Evolutionary conservation across 2,113 vertebrate species (phyloP).

Genomic region (Myrmecophaga tridactyla): DNA sequence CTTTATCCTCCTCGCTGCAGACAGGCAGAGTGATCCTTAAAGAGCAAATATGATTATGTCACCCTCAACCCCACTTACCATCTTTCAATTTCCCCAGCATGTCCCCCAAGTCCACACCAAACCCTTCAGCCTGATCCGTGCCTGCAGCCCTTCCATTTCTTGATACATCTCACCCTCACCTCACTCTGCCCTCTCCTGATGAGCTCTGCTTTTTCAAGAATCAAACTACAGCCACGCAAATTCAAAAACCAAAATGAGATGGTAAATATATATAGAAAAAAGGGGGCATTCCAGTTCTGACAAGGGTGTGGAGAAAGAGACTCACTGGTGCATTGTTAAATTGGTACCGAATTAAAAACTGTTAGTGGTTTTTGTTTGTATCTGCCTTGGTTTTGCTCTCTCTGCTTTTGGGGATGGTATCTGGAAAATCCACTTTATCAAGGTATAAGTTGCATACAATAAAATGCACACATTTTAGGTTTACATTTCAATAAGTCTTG

Average conservation of each 20-base stretch:
- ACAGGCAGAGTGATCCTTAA: neutral
- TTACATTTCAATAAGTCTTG: neutral
- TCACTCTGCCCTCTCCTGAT: neutral
- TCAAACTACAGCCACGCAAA: too few relatives aligned
- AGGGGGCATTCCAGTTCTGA: neutral
- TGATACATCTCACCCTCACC: fast-evolving
- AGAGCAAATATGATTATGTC: neutral
- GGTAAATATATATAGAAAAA: neutral
- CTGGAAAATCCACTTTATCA: neutral
- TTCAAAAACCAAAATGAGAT: neutral
- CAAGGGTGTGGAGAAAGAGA: neutral
- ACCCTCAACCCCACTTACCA: too few relatives aligned
- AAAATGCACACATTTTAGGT: neutral
- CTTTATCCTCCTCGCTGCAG: neutral
- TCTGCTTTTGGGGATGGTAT: neutral
- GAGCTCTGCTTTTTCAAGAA: neutral
- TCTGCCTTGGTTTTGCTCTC: neutral
- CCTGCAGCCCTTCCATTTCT: too few relatives aligned
- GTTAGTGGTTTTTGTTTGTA: neutral
- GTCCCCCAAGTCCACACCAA: neutral
- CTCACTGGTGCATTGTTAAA: too few relatives aligned
- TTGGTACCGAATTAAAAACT: neutral
- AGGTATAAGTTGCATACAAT: neutral
- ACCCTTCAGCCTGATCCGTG: fast-evolving
- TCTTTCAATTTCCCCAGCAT: neutral